Percentiles rank a stretch among this genome's conserved stretches.
Conservation (phyloP, 2,888 invertebrate species). For the Pseudococcus longispinus region DNA sequence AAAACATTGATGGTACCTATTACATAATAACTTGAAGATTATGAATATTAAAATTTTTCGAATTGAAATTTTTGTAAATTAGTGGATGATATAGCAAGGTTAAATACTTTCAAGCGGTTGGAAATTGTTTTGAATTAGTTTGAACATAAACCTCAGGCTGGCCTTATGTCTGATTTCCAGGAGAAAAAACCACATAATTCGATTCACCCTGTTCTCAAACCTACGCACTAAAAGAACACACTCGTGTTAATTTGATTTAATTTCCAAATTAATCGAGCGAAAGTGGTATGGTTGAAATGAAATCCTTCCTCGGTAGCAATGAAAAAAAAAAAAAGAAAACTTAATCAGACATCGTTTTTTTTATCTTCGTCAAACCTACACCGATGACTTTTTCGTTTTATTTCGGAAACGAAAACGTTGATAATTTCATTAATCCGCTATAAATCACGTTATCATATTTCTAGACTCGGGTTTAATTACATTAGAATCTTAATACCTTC, state of each 20-base stretch:
- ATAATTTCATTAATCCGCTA: not conserved
- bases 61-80: too few relatives aligned
- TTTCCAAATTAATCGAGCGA: not conserved
- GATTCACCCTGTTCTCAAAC: not conserved
- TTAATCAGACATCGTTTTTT: not conserved
- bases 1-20: too few relatives aligned
- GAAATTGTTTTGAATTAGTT: not conserved
- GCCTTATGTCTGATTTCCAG: not conserved
- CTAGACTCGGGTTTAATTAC: not conserved
- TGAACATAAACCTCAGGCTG: not conserved
- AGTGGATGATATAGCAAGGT: too few relatives aligned
- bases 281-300: not conserved
- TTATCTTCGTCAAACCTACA: not conserved
- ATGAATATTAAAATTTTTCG: too few relatives aligned
- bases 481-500: not conserved
- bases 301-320: not conserved
- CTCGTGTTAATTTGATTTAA: not conserved
- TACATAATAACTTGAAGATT: too few relatives aligned
- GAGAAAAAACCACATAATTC: not conserved
- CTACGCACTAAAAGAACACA: not conserved
- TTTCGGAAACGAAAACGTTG: not conserved
- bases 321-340: not conserved
- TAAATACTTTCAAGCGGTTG: not conserved
- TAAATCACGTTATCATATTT: slow-evolving; percentile 16
- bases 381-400: not conserved